Percentiles rank a stretch among this genome's conserved stretches.
Conservation (phyloP, 2,888 invertebrate species). For the Thera britannica region DNA sequence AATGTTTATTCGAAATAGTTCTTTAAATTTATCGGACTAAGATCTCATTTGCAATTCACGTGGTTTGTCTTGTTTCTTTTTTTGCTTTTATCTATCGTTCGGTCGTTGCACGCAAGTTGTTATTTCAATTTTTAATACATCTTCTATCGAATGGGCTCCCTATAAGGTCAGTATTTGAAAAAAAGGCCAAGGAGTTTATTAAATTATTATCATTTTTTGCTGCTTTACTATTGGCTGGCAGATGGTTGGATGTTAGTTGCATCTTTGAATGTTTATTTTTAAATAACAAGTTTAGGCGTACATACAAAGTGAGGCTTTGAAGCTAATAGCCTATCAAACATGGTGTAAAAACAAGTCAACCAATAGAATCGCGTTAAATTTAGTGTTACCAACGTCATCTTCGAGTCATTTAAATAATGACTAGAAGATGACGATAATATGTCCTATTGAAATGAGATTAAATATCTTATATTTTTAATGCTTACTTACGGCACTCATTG, state of each 20-base stretch:
- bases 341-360: neutral
- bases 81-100: slow-evolving; percentile 61
- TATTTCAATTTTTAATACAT: slow-evolving; percentile 80
- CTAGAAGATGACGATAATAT: too few relatives aligned
- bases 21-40: slow-evolving; percentile 74
- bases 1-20: slow-evolving; percentile 79
- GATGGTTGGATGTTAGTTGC: slow-evolving; percentile 50
- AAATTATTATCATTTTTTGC: slow-evolving; percentile 65
- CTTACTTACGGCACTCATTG: too few relatives aligned
- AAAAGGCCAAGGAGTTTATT: slow-evolving; percentile 57
- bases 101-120: slow-evolving; percentile 75
- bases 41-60: slow-evolving; percentile 72
- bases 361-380: neutral
- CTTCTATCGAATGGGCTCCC: slow-evolving; percentile 69
- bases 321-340: slow-evolving; percentile 7
- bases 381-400: too few relatives aligned
- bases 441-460: too few relatives aligned
- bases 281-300: slow-evolving; percentile 28
- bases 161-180: slow-evolving; percentile 70
- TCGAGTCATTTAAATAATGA: too few relatives aligned
- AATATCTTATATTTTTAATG: too few relatives aligned
- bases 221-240: slow-evolving; percentile 62
- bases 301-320: neutral
- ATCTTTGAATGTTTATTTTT: slow-evolving; percentile 37
- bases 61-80: slow-evolving; percentile 58